Evolutionary conservation across 1,140 invertebrate genomes (phyloP), one percentile per base, ranked within the genome.

Genomic region (Heliconius himera): DNA sequence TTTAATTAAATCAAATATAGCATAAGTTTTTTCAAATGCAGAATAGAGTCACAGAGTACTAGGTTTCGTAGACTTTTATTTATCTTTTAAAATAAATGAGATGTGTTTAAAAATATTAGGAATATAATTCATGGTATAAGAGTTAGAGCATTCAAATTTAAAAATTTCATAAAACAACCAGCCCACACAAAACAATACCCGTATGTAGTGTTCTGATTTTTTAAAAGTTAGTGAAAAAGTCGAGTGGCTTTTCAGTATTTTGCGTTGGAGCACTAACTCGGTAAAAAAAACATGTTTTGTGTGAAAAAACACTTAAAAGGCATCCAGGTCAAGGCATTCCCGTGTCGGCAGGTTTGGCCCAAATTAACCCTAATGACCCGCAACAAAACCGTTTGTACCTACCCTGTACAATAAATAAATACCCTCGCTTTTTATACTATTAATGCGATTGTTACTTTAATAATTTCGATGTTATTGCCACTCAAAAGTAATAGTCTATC

Each of bases 361-460:
- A 85, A 84, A 85, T 84, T 77, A 83, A 85, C 82, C 77, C 79
- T 85, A 85, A 85, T 82, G 84, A 81, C 81, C 81, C 56, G 38
- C 26, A 81, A 81, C 81, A 84, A 84, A 84, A 82, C 41, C 73
- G 82, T 76, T 73, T 51, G n/a, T 77, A 60, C 70, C 74, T 76
- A 51, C 76, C 51, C 60, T 78, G 76, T 81, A 72, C 74, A 66
- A 77, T 41, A 56, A 66, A 77, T 41, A 56, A 77, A 76, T 71
- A 80, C 49, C 75, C 74, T 66, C 71, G 46, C 51, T 84, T 78
- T 85, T 66, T 29, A 66, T 66, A 66, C 82, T 85, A 82, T 85
- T 85, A 85, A 81, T 81, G 83, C 60, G 73, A 81, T 77, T 80
- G 79, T 84, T 56, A 81, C 70, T 81, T 76, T 81, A 73, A 80